Base-by-base conservation (phyloP, 2,888 invertebrate species). In the Eupithecia pulchellata region DNA sequence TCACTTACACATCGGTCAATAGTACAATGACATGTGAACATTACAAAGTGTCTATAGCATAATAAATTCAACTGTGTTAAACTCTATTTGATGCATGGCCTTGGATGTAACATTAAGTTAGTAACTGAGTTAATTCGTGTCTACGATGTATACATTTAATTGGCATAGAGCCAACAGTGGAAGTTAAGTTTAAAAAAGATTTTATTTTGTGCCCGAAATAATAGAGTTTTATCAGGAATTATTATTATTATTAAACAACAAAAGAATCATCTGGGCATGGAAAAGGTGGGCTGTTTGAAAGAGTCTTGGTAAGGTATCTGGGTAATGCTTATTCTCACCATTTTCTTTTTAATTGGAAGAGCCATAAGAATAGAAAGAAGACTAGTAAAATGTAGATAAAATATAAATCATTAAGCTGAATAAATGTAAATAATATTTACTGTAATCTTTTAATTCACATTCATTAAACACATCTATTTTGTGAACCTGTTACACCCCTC, bases 121-220 rank as follows among this genome's bases (percentile, higher is more conserved):
- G 58, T 30, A 68, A 57, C 60, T 62, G 65, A 39, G 39, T 62
- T 11, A 34, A 27, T 17, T 11, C 58, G 61, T 64, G 60, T 68
- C 61, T 55, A 71, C 55, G 57, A 42, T 9, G 20, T 9, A 8
- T 17, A n/a, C 8, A 42, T 57, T 39, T 58, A n/a, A 42, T 64
- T 57, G 17, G 17, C 29, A 57, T 55, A 27, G 13, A 4, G 9
- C 9, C 17, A 5, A 55, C 27, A 5, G 27, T 5, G 0, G 0
- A 57, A 29, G 29, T 29, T 8, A 57, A 17, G 29, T 17, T 20
- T 29, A 17, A 29, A 29, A 20, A 13, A 8, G 17, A n/a, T 17
- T 30, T 42, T 47, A 34, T 27, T 66, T 29, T 47, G 39, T 42
- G n/a, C 52, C 39, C 47, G 57, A 30, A 39, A 27, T 34, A 2